Evolutionary conservation across 2,888 invertebrate species (phyloP), one percentile per base, ranked within the genome.

Genomic region (Chorisops tibialis): DNA sequence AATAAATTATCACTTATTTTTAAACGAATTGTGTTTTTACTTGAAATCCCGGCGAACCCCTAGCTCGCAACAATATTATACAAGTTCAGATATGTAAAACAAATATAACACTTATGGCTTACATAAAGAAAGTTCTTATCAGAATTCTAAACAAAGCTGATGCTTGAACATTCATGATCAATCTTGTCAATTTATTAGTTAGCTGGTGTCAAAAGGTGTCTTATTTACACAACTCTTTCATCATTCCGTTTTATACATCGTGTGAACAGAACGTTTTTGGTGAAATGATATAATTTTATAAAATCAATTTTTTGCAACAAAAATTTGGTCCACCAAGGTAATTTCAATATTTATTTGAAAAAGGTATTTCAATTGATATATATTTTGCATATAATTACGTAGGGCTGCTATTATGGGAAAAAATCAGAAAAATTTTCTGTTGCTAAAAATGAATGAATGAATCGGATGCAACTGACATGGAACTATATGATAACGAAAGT

Each of bases 401-500:
- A n/a, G 2, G 5, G 22, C 12, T 22, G 11, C 24, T 30, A n/a
- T 14, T 58, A 47, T 47, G 18, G 37, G 35, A 45, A 45, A 58
- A 30, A 58, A 39, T 43, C 43, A 45, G 37, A 4, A 37, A 59
- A 6, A 49, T 24, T 14, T 4, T 7, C 12, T 24, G n/a, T 49
- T 49, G 24, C n/a, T 24, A 6, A 51, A 51, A 35, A 48, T 22
- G 24, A 49, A 21, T 24, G 11, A 39, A 39, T 39, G 50, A 59
- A 50, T 49, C 59, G n/a, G 39, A 59, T 39, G 49, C 59, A 59
- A 39, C 50, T 39, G 38, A 59, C 41, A 24, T 19, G 48, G 49
- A 50, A 3, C 59, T 48, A 59, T 59, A 19, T 49, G 59, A 59
- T 39, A 59, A 39, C 18, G 59, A 59, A 49, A 24, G 7, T 50